Conservation (phyloP, 2,888 invertebrate genomes). For the Drosophila nr. perissopoda region DNA sequence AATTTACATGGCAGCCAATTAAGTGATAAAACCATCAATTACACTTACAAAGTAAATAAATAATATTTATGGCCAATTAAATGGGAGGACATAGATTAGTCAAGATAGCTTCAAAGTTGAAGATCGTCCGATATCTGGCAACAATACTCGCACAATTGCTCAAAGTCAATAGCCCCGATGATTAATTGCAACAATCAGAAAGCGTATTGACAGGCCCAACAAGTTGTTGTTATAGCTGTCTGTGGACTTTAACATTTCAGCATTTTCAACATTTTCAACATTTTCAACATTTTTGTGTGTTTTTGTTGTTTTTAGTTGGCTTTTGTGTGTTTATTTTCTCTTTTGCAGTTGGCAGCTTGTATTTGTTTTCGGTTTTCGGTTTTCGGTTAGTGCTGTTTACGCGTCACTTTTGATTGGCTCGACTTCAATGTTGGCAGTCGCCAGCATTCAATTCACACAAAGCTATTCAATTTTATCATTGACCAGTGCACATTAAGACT, state of each 20-base stretch:
- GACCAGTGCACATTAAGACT: slow-evolving; percentile 33
- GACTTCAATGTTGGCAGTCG: slow-evolving; percentile 34
- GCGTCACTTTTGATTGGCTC: slow-evolving; percentile 39
- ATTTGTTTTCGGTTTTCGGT: slow-evolving; percentile 33
- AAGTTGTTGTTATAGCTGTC: slow-evolving; percentile 20
- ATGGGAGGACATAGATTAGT: slow-evolving; percentile 19
- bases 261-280: slow-evolving; percentile 12
- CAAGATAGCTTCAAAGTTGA: background rate
- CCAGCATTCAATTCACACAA: slow-evolving; percentile 34
- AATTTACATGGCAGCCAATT: slow-evolving; percentile 49
- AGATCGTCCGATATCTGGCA: slow-evolving; percentile 12
- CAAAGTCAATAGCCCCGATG: slow-evolving; percentile 57
- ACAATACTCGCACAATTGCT: slow-evolving; percentile 53
- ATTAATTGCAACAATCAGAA: slow-evolving; percentile 56
- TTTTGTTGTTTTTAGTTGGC: background rate
- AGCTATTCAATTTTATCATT: slow-evolving; percentile 29
- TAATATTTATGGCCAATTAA: slow-evolving; percentile 38
- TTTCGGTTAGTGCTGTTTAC: slow-evolving; percentile 40
- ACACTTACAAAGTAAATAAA: slow-evolving; percentile 6
- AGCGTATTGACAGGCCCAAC: slow-evolving; percentile 14
- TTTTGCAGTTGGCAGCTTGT: slow-evolving; percentile 14
- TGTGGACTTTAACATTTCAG: background rate
- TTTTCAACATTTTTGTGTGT: slow-evolving; percentile 12
- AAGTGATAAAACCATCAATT: slow-evolving; percentile 43
- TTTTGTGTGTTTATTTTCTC: background rate